phyloP scores from a whole-genome alignment of 2,113 vertebrate species.

The Cephalopterus ornatus region DNA sequence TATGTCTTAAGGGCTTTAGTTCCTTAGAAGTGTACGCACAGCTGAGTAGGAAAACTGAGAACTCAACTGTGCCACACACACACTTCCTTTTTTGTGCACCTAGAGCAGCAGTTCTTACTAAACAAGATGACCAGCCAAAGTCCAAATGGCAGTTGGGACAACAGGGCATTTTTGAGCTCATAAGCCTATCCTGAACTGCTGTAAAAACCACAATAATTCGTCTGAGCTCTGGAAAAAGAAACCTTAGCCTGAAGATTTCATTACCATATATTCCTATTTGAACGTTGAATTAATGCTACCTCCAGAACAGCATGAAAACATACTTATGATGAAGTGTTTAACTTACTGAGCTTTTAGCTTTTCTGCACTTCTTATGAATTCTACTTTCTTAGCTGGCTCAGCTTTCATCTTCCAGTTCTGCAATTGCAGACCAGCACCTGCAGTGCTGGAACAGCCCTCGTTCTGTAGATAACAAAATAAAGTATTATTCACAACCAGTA shows the following conservation, averaged over 20 bases:
- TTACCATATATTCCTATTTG: background rate
- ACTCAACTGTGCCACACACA: background rate
- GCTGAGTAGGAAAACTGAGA: background rate
- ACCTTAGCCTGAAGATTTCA: background rate
- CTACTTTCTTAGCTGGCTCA: slow-evolving; percentile 66
- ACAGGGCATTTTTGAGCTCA: background rate
- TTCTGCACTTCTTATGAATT: slow-evolving; percentile 81
- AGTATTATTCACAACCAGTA: background rate
- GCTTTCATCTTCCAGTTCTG: slow-evolving; percentile 66
- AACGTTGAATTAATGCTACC: background rate
- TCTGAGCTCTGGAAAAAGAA: background rate
- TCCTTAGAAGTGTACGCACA: background rate
- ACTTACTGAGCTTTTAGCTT: slow-evolving; percentile 83
- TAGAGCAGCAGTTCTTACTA: background rate
- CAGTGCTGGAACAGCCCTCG: slow-evolving; percentile 47
- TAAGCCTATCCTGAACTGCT: background rate
- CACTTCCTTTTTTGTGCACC: background rate
- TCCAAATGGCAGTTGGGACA: background rate
- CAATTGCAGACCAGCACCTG: slow-evolving; percentile 31
- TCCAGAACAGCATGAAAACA: background rate
- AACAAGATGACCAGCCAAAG: background rate
- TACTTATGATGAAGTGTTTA: background rate
- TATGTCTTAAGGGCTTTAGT: background rate
- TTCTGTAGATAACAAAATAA: slow-evolving; percentile 58
- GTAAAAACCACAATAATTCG: background rate